Percentiles rank a stretch among this genome's conserved stretches.
Conservation (phyloP, 2,888 invertebrate species). For the Calameuta filiformis region DNA sequence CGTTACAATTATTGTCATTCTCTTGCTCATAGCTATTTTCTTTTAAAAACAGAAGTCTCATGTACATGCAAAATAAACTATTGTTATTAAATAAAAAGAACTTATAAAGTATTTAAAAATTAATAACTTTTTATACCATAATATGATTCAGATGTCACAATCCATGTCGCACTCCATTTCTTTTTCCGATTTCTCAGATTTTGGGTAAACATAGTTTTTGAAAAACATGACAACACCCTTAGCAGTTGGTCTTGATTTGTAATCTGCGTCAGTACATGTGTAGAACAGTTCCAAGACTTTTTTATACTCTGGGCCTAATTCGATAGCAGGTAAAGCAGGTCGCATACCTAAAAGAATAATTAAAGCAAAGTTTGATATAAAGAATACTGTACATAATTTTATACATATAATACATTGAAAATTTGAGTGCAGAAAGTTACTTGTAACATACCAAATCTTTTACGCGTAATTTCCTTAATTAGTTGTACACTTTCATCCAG, state of each 20-base stretch:
- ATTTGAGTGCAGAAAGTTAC: slow-evolving; percentile 3
- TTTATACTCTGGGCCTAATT: slow-evolving; percentile 71
- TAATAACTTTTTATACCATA: slow-evolving; percentile 10
- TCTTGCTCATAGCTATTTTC: slow-evolving; percentile 54
- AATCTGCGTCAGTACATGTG: slow-evolving; percentile 75
- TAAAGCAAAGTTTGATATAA: background rate
- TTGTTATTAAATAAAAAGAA: slow-evolving; percentile 17
- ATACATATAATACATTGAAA: slow-evolving; percentile 20
- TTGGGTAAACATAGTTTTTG: slow-evolving; percentile 49
- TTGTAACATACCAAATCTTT: background rate
- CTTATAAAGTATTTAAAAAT: slow-evolving; percentile 14
- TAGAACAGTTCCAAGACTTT: slow-evolving; percentile 77
- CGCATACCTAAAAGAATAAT: slow-evolving; percentile 71
- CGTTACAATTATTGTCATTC: slow-evolving; percentile 50
- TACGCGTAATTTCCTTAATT: slow-evolving; percentile 25
- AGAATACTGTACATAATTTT: slow-evolving; percentile 1
- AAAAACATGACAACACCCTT: slow-evolving; percentile 68
- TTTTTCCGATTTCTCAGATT: slow-evolving; percentile 3
- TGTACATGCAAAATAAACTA: background rate
- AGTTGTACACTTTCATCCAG: slow-evolving; percentile 42
- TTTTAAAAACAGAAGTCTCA: slow-evolving; percentile 34
- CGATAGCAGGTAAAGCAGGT: slow-evolving; percentile 76
- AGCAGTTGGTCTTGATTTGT: slow-evolving; percentile 73
- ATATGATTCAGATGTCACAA: slow-evolving; percentile 12
- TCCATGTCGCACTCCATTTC: slow-evolving; percentile 8